Conservation (phyloP, 2,797 vertebrate species). For the Brachyalestes nurse region DNA sequence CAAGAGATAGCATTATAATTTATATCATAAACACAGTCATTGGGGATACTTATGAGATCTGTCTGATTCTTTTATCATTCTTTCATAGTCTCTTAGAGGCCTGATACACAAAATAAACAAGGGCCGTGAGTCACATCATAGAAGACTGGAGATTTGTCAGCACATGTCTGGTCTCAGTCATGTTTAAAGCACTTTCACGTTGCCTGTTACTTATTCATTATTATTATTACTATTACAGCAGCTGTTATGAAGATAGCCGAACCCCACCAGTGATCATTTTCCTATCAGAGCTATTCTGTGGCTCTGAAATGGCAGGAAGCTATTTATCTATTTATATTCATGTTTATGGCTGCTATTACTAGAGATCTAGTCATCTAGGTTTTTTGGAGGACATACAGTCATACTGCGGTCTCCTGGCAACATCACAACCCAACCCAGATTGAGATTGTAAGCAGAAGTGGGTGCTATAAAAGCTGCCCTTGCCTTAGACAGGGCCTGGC, state of each 20-base stretch:
- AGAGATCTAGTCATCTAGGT: not conserved
- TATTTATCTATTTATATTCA: constrained; percentile 8
- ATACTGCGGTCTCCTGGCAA: not conserved
- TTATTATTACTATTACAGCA: not conserved
- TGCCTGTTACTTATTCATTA: not conserved
- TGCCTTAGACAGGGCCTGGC: not conserved
- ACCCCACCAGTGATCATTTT: too few relatives aligned
- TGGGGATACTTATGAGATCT: not conserved
- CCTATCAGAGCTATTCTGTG: not conserved
- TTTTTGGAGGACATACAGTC: constrained; percentile 5
- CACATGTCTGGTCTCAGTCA: not conserved
- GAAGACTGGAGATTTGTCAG: not conserved
- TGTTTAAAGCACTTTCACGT: not conserved
- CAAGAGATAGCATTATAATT: not conserved
- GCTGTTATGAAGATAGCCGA: not conserved
- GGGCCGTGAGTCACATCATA: not conserved
- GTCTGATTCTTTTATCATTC: constrained; percentile 7
- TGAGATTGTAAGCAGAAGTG: not conserved
- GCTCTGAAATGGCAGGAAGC: not conserved
- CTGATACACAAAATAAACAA: not conserved
- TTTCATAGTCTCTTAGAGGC: not conserved
- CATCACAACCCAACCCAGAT: not conserved
- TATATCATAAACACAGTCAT: not conserved
- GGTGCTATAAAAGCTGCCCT: constrained; percentile 2
- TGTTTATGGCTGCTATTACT: not conserved